phyloP scores from a whole-genome alignment of 2,888 invertebrate genomes.

The Phyto melanocephala region DNA sequence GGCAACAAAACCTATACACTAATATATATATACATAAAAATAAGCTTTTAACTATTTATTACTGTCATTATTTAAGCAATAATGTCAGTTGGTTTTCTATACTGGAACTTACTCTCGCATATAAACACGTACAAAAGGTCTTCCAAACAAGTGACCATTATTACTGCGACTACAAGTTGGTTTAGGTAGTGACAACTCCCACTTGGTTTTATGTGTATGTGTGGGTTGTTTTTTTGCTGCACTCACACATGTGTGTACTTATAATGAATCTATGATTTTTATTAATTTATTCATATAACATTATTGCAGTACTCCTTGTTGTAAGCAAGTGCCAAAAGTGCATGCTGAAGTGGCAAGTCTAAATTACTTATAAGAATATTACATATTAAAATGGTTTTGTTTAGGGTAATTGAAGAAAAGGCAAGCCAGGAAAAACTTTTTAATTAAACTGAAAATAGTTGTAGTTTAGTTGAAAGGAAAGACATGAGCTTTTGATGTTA shows the following conservation, averaged over 20 bases:
- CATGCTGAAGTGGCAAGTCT: slow-evolving; percentile 1
- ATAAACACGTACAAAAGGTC: background rate
- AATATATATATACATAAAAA: no score
- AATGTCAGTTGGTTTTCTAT: no score
- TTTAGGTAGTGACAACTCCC: slow-evolving; percentile 4
- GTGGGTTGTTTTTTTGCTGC: background rate
- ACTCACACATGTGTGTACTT: background rate
- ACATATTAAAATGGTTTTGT: background rate
- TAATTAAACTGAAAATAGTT: background rate
- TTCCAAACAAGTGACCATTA: slow-evolving; percentile 3
- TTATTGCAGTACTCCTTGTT: slow-evolving; percentile 16
- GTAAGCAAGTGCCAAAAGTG: background rate
- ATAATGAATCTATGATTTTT: slow-evolving; percentile 27
- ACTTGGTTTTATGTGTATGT: background rate
- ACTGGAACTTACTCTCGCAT: no score
- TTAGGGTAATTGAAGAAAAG: no score
- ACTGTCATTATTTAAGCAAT: background rate
- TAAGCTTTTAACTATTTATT: background rate
- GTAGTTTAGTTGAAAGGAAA: no score
- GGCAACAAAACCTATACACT: no score
- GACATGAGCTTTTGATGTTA: no score
- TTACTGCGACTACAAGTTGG: slow-evolving; percentile 3
- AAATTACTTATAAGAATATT: slow-evolving; percentile 16
- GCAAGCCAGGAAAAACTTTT: no score
- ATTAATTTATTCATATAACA: slow-evolving; percentile 56